Evolutionary conservation across 2,113 vertebrate species (phyloP), one percentile per base, ranked within the genome.

Genomic region (Mormyrus lacerda): DNA sequence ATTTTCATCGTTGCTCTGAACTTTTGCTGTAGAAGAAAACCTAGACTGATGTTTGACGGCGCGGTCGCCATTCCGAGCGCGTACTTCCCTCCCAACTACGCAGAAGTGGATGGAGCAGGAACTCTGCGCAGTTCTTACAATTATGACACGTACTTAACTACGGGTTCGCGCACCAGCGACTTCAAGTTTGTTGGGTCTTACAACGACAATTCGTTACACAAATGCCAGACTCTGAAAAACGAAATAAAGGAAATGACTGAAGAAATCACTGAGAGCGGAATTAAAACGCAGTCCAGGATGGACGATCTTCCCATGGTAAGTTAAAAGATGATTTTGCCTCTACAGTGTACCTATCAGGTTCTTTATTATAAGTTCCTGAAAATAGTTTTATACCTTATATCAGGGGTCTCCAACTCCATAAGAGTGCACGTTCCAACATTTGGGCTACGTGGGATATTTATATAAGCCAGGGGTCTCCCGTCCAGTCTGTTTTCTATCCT

Each of bases 1-100:
- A 95, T 95, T 55, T 91, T 94, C 51, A 76, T 91, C 17, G 8
- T 96, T 7, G 91, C 94, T 89, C 94, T 94, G 79, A 96, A 95
- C 89, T 93, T 90, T 9, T 93, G 91, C 19, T 93, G 76, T 31
- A 76, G 69, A 6, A 76, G 35, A 7, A 76, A 31, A 39, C 69
- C 69, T 39, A 76, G 31, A 76, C 5, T 76, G 69, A 1, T 39
- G 13, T 73, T 73, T 35, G 31, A 73, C 27, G 0, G 65, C 27
- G 31, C 65, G 4, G 65, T 39, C 13, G 69, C 73, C 73, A 79
- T 79, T 79, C 73, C 73, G 1, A 79, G 73, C 73, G 35, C 35
- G 6, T 42, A 79, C 42, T 79, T 79, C 0, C 73, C 73, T 42
- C 31, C 73, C 15, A 42, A 79, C 73, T 79, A 42, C 5, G 73